Conservation (phyloP, 2,113 vertebrate species). For the rabbit (Oryctolagus cuniculus) region mOryCun1.1 NC_091443.1:44900001-44900500, state of each 20-base stretch:
- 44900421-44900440: conserved; percentile 85
- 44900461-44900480: conserved; percentile 87
- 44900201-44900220: conserved; percentile 78
- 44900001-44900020: conserved; percentile 86
- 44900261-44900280: conserved; percentile 72
- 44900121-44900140: conserved; percentile 82
- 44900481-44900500: conserved; percentile 85
- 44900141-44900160: conserved; percentile 80
- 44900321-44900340: conserved; percentile 82
- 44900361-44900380: conserved; percentile 84
- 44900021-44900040: conserved; percentile 83
- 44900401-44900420: conserved; percentile 85
- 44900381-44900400: conserved; percentile 86
- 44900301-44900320: conserved; percentile 72
- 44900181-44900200: conserved; percentile 75
- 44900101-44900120: conserved; percentile 78
- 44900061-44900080: conserved; percentile 59
- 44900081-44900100: conserved; percentile 81
- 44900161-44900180: conserved; percentile 80
- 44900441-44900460: conserved; percentile 79
- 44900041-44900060: conserved; percentile 79
- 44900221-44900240: conserved; percentile 68
- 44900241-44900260: conserved; percentile 6
- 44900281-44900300: conserved; percentile 75
- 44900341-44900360: conserved; percentile 86